Conservation (phyloP, 1,140 invertebrate genomes). For the Drosophila suzukii region DNA sequence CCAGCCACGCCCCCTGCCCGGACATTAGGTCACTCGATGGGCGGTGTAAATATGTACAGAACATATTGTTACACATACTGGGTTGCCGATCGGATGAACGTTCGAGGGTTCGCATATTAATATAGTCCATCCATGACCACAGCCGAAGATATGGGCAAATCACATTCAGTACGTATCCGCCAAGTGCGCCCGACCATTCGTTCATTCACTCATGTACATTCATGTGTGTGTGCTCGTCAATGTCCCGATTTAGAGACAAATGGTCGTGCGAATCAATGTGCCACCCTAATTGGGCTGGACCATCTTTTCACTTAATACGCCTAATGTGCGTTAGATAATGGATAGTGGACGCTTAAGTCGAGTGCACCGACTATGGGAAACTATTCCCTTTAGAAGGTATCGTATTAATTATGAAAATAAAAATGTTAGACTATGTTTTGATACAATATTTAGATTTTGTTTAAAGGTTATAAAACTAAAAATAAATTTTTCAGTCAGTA, state of each 20-base stretch:
- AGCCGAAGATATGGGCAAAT: constrained; percentile 29
- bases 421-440: too few relatives aligned
- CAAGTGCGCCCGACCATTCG: background rate
- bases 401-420: background rate
- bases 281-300: constrained; percentile 14
- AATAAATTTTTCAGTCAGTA: too few relatives aligned
- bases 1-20: constrained; percentile 14
- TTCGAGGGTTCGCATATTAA: constrained; percentile 38
- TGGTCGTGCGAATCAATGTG: constrained; percentile 3
- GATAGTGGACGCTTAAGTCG: too few relatives aligned
- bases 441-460: too few relatives aligned
- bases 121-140: constrained; percentile 14
- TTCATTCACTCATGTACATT: background rate
- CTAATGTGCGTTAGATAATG: background rate
- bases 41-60: constrained; percentile 81
- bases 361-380: background rate
- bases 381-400: background rate
- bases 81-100: constrained; percentile 29
- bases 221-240: background rate
- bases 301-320: background rate
- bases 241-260: constrained; percentile 2
- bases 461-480: too few relatives aligned
- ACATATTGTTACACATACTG: constrained; percentile 55
- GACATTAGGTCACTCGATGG: constrained; percentile 60
- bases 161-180: constrained; percentile 4